Evolutionary conservation across 2,113 vertebrate species (phyloP), one percentile per base, ranked within the genome.

Genomic region (Tachysurus vachellii): DNA sequence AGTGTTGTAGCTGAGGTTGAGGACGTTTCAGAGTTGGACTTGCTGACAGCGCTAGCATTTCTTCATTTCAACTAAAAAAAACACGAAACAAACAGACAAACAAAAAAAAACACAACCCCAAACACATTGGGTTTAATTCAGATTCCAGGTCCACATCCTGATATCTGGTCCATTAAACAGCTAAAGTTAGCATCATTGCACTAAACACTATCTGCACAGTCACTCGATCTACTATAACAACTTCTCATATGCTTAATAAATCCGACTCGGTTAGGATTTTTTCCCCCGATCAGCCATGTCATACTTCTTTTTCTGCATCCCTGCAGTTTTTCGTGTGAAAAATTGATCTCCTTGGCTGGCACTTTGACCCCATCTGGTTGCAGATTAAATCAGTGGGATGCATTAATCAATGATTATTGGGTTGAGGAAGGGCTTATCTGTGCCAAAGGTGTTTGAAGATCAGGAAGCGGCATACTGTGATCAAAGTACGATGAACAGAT

Each of bases 321-420:
- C 59, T 36, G 85, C 70, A 70, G 66, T 36, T 73, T 75, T 82
- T 90, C 23, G 50, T 75, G 68, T n/a, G 70, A 12, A 77, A 62
- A 79, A 89, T 83, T 87, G 86, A 90, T 89, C 84, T 70, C 79
- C 50, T 17, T 16, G 21, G 28, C 53, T 7, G 23, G 70, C n/a
- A 84, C 81, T 89, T 81, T 89, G 81, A 89, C 86, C 81, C 53
- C 81, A 44, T 81, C 50, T 31, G 59, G 75, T 84, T 16, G 36
- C 42, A 84, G 83, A 90, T 90, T 59, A 76, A 90, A 90, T 88
- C 86, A 82, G 53, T 2, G 23, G 70, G 85, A 81, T 79, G 53
- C 84, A 71, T 73, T 84, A 89, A 90, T 90, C 90, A 86, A 89
- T 90, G 87, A 12, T 61, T 77, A 81, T 84, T 76, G 84, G 86